Percentiles rank a stretch among this genome's conserved stretches.
These are phyloP conservation scores for Catagonus wagneri DNA, from an alignment of 2,113 vertebrate species.

Conservation along the genomic window DNA sequence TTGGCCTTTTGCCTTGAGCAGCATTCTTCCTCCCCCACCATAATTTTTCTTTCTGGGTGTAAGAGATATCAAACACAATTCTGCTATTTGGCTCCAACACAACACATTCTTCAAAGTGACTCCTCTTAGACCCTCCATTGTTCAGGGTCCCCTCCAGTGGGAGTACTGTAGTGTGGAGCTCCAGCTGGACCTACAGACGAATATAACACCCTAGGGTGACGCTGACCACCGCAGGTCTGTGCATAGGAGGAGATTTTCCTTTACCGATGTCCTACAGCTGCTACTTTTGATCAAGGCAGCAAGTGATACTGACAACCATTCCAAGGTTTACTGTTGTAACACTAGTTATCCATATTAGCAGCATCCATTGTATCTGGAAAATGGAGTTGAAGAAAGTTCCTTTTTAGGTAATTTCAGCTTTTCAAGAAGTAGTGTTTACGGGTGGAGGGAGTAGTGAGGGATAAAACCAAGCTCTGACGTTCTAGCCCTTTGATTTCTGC, in stretches of 20 bases:
- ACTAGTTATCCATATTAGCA: background rate
- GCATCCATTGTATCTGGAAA: background rate
- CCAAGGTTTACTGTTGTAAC: background rate
- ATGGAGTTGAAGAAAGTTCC: background rate
- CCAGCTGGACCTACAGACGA: background rate
- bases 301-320: slow-evolving; percentile 60
- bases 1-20: background rate
- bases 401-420: slow-evolving; percentile 51
- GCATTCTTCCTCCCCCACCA: background rate
- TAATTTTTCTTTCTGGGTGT: background rate
- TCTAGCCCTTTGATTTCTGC: background rate
- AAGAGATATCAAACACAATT: background rate
- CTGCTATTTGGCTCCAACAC: background rate
- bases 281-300: slow-evolving; percentile 13
- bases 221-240: background rate
- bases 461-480: background rate
- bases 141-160: background rate
- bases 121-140: background rate
- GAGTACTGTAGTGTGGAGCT: background rate
- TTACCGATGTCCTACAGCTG: background rate
- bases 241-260: background rate
- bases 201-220: no score
- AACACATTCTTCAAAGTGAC: background rate
- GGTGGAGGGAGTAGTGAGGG: background rate
- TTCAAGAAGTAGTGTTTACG: background rate